Base-by-base conservation (phyloP, 2,797 vertebrate species). In the Rhabdomys pumilio region DNA sequence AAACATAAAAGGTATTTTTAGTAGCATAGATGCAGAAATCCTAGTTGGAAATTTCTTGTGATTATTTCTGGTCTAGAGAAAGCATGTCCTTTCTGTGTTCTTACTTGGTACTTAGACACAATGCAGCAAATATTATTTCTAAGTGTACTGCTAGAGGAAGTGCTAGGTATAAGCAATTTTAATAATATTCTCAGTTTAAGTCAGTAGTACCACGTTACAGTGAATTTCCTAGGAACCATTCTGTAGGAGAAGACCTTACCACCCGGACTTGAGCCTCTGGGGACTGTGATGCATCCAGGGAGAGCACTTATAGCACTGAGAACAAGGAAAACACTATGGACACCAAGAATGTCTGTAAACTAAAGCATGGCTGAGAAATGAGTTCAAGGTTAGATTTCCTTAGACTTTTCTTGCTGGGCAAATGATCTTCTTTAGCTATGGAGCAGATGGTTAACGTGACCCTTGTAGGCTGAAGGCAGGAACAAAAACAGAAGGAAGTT, bases 381-480 rank as follows among this genome's bases (percentile, higher is more conserved):
- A 96, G n/a, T 75, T 94, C 69, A 72, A 29, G 80, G 47, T 69
- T 20, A 11, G 2, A 80, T n/a, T 80, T 55, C 31, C 77, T 57
- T 55, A 34, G 38, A 53, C 9, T 73, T 95, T 95, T 34, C 26
- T 69, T 53, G 24, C n/a, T 63, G 75, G 61, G 44, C 10, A 94
- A 57, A 0, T 69, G 41, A 22, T 95, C 24, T 75, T 0, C 50
- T 8, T 3, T 83, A 59, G 22, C 31, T 38, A 19, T 80, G 44
- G 11, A 84, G 3, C 13, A 90, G 81, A 76, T 76, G 47, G 69
- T 75, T 92, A 75, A 55, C 85, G 5, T 76, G 22, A 26, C 73
- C 85, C 75, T 89, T 69, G 41, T 26, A 94, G 12, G 50, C 79
- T 65, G 24, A 81, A 93, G 59, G 59, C 12, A 92, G 57, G 87